Base-by-base conservation (phyloP, 2,113 vertebrate species). In the Plecturocebus donacophilus region DNA sequence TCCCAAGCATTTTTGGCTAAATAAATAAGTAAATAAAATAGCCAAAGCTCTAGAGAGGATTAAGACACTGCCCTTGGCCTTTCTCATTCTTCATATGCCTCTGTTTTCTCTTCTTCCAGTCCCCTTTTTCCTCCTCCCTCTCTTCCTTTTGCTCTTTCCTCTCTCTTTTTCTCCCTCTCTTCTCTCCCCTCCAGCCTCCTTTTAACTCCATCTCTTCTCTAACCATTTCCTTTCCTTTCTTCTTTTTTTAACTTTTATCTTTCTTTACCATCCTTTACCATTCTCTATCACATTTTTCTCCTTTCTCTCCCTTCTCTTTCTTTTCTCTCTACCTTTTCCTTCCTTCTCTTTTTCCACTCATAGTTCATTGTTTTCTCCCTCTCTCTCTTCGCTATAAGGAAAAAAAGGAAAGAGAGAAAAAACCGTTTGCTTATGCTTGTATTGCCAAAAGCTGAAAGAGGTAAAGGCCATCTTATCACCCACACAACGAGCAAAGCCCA, bases 191-290 rank as follows among this genome's bases (percentile, higher is more conserved):
- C 68, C 90, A 97, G 97, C 79, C 97, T 98, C 98, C 97, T 97
- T 97, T 96, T 95, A 92, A 94, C 98, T 96, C 95, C 92, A 70
- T 94, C 94, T 19, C 87, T 96, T 81, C 98, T 98, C 97, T 97
- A 92, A 12, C 95, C 96, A 93, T 95, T 96, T 89, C 92, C 97
- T 97, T 68, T 68, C 14, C 95, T 75, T 75, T 35, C 20, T 3
- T 54, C 35, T 68, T 35, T 14, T 14, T 19, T 40, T 45, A 40
- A 11, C 16, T 45, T 20, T 49, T 64, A 14, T 68, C 64, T 81
- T 38, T 27, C 42, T 38, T 21, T 21, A 1, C 13, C 45, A 70
- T 32, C 30, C 9, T 52, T 49, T 61, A 10, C 66, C 64, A 75
- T 42, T 27, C 42, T 38, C 21, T 32, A 0, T 19, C 40, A 70